Conservation (phyloP, 2,797 vertebrate genomes). For the Spinus olivaceus region DNA sequence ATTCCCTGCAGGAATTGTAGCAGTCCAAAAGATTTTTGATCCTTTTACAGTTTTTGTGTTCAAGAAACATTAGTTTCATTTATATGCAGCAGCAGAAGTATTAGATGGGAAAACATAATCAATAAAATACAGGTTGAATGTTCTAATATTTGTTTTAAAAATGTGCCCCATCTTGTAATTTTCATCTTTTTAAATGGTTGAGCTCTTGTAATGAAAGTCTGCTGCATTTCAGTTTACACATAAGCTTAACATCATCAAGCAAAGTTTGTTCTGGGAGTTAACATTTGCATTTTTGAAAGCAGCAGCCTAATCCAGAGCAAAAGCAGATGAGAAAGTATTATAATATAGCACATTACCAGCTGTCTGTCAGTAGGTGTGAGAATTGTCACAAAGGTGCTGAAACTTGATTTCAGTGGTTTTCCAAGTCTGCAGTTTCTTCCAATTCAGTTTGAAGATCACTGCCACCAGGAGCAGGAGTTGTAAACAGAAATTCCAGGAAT, state of each 20-base stretch:
- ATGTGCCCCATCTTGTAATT: slow-evolving; percentile 14
- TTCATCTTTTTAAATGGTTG: slow-evolving; percentile 40
- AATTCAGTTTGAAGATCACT: neutral
- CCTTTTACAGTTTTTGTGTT: neutral
- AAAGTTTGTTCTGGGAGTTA: slow-evolving; percentile 53
- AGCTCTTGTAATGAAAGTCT: slow-evolving; percentile 42
- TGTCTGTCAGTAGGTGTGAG: neutral
- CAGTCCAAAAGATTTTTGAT: neutral
- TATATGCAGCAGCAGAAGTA: neutral
- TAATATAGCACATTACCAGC: neutral
- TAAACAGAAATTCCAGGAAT: neutral
- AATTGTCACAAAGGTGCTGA: neutral
- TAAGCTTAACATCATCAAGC: slow-evolving; percentile 50
- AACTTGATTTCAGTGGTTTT: neutral
- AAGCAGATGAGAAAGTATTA: slow-evolving; percentile 16
- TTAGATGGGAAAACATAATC: neutral
- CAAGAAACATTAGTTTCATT: neutral
- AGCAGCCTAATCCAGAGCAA: slow-evolving; percentile 31
- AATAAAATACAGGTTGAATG: slow-evolving; percentile 9
- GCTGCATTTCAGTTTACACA: slow-evolving; percentile 49
- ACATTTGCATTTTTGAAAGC: slow-evolving; percentile 60
- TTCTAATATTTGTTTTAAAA: slow-evolving; percentile 44
- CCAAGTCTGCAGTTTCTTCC: neutral
- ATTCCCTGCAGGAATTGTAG: neutral
- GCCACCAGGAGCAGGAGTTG: neutral